Percentiles rank a stretch among this genome's conserved stretches.
Conservation (phyloP, 2,113 vertebrate species). For the Mesocricetus auratus region DNA sequence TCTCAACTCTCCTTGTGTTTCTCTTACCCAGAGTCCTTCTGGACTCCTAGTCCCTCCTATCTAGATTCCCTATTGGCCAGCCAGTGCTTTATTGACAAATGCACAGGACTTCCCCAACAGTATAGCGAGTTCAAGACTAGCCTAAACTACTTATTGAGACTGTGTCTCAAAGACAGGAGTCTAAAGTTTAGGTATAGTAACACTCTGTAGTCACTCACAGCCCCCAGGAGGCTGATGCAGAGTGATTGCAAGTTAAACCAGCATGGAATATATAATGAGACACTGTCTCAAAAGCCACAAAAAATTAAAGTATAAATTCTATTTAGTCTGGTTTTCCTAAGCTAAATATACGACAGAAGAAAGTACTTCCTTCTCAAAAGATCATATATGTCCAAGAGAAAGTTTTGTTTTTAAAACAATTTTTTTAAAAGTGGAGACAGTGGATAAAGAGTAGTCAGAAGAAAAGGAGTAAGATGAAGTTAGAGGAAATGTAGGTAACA, state of each 20-base stretch:
- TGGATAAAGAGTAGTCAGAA: background rate
- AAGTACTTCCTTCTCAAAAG: background rate
- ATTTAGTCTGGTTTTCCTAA: conserved; percentile 49
- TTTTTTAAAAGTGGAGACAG: background rate
- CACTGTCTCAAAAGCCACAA: background rate
- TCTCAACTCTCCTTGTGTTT: no score
- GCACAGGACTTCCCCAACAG: no score
- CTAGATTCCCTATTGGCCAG: no score
- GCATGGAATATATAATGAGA: no score
- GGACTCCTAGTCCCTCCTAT: no score
- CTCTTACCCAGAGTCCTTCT: no score
- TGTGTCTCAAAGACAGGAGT: background rate
- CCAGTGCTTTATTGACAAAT: no score
- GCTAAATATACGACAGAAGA: conserved; percentile 43
- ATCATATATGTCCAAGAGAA: conserved; percentile 29
- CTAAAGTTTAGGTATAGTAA: background rate
- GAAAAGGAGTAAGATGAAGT: conserved; percentile 23
- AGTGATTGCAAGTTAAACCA: background rate
- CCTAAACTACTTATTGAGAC: background rate
- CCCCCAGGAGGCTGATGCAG: background rate
- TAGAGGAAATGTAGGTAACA: background rate
- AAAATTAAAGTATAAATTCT: background rate
- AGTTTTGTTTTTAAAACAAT: background rate
- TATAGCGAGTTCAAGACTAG: background rate
- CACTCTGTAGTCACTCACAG: background rate